Conservation (phyloP, 1,140 invertebrate genomes). For the Bathynomus jamesi region DNA sequence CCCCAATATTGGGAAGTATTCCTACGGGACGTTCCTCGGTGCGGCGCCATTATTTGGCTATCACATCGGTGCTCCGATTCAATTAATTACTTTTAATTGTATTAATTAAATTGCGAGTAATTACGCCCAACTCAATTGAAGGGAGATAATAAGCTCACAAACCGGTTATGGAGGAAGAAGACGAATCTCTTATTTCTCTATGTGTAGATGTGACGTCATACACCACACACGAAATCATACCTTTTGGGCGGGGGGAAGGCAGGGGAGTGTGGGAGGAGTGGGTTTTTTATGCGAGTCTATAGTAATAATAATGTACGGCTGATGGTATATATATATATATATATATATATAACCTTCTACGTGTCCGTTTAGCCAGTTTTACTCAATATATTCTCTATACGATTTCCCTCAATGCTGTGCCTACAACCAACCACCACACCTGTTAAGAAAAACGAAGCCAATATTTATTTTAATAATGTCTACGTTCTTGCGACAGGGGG, state of each 20-base stretch:
- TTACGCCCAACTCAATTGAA: constrained; percentile 33
- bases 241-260: neutral
- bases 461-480: no score
- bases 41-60: constrained; percentile 35
- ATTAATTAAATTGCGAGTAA: constrained; percentile 36
- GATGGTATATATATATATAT: neutral
- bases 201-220: neutral
- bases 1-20: constrained; percentile 25
- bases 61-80: constrained; percentile 33
- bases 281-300: neutral
- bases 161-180: constrained; percentile 12
- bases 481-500: no score
- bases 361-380: neutral
- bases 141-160: constrained; percentile 32
- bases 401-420: no score
- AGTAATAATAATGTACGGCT: neutral
- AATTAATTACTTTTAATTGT: constrained; percentile 37
- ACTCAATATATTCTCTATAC: no score
- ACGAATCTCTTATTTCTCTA: neutral
- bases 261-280: neutral
- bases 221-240: neutral
- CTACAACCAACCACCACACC: no score
- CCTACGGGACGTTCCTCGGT: constrained; percentile 27
- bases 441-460: no score
- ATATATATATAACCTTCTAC: neutral